phyloP scores from a whole-genome alignment of 2,113 vertebrate genomes.

The Theristicus caerulescens region DNA sequence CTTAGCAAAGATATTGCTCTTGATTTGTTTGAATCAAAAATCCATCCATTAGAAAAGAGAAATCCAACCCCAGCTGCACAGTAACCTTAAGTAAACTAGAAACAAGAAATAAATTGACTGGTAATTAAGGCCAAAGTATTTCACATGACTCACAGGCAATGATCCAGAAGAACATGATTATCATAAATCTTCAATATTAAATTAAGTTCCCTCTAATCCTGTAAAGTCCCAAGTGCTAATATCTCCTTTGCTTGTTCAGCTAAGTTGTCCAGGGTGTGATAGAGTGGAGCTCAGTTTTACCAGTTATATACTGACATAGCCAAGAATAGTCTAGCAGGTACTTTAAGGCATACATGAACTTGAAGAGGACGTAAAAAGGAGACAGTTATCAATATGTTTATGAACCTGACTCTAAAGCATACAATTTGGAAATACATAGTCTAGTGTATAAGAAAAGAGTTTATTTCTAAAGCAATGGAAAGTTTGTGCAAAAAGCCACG shows the following conservation, averaged over 20 bases:
- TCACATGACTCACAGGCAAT: neutral
- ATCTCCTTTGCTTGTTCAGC: neutral
- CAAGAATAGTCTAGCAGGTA: neutral
- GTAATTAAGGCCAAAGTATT: neutral
- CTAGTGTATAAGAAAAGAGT: neutral
- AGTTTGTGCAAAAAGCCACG: neutral
- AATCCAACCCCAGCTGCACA: neutral
- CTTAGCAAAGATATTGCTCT: neutral
- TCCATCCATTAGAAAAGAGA: neutral
- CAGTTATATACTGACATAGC: neutral
- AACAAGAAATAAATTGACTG: neutral
- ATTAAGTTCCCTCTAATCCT: neutral
- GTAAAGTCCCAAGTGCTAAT: neutral
- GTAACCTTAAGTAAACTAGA: neutral
- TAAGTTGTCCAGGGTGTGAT: neutral
- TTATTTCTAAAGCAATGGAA: neutral
- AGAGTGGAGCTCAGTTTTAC: neutral
- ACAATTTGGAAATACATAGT: neutral
- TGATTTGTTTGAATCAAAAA: neutral
- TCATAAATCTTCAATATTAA: neutral
- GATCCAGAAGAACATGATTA: neutral
- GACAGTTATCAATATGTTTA: neutral
- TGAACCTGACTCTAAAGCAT: neutral
- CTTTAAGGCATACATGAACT: neutral
- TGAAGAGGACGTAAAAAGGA: neutral